Evolutionary conservation across 35 echinoderm and acorn worm species (phyloP), one percentile per base, ranked within the genome.

Genomic region (Eucidaris tribuloides): DNA sequence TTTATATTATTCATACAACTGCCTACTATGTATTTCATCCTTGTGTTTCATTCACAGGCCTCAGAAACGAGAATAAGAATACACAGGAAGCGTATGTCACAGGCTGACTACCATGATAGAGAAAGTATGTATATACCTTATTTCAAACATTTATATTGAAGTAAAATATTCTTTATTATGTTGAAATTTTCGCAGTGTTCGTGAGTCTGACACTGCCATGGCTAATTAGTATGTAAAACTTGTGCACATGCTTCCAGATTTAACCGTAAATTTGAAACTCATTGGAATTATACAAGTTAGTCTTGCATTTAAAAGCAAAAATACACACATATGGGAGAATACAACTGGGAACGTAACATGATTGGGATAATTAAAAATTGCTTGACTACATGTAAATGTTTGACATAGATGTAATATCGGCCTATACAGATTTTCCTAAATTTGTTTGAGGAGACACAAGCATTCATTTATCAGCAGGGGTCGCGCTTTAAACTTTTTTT

Each of bases 31-130:
- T n/a, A n/a, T n/a, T n/a, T n/a, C n/a, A n/a, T n/a, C n/a, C n/a
- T n/a, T n/a, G n/a, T n/a, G n/a, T n/a, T n/a, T n/a, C n/a, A n/a
- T 24, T 78, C 27, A 81, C 84, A 99, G 96, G 90, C 96, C 78
- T 91, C 93, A 60, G 93, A 99, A 46, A 91, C 93, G 71, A 71
- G 93, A 50, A 99, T 99, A 42, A 91, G 93, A 81, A 83, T 99
- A 22, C 96, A 99, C 83, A 82, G 91, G 61, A 99, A 99, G 84
- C 80, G 96, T 93, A 90, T 90, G 96, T 23, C 92, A 99, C 48
- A 86, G 96, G 5, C 79, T 40, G 96, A 99, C 79, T 91, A 99
- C 45, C 85, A 93, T 66, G 96, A 99, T n/a, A n/a, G 42, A 93
- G 91, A 88, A 99, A 99, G 96, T 99, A 87, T 90, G 96, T 89